These are phyloP conservation scores for Delia radicum DNA, from an alignment of 1,140 invertebrate species.

Conservation along the genomic window DNA sequence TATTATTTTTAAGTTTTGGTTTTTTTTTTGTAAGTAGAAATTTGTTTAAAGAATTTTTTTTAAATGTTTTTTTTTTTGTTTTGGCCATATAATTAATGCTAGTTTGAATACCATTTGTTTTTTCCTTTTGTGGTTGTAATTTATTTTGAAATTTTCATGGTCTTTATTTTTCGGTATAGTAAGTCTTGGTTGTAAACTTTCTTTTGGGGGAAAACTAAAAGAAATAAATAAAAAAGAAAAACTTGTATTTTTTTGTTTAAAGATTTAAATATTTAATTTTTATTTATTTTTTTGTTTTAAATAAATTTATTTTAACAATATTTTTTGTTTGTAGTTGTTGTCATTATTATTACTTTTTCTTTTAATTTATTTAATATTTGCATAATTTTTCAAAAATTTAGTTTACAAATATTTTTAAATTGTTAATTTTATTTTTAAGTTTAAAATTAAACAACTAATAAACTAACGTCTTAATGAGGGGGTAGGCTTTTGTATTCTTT, in stretches of 20 bases:
- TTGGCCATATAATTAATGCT: constrained; percentile 22
- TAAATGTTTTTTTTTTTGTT: background rate
- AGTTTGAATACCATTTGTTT: constrained; percentile 23
- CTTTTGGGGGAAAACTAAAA: background rate
- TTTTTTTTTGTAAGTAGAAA: constrained; percentile 9
- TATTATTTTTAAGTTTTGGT: background rate
- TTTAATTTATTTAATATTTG: background rate
- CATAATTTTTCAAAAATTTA: background rate
- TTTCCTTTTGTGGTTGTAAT: constrained; percentile 1
- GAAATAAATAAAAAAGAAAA: background rate
- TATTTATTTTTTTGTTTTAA: background rate
- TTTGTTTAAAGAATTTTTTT: too few species aligned
- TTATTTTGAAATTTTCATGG: background rate
- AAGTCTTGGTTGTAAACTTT: background rate
- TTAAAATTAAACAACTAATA: background rate
- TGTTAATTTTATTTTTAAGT: background rate
- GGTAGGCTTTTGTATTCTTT: background rate
- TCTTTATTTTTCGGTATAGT: background rate
- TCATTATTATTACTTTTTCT: background rate
- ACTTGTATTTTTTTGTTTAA: background rate
- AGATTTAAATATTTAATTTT: background rate
- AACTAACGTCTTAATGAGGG: background rate
- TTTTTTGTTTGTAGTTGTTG: background rate
- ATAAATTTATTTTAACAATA: constrained; percentile 3
- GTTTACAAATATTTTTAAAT: background rate